Conservation (phyloP, 2,113 vertebrate species). For the Xiphophorus couchianus region DNA sequence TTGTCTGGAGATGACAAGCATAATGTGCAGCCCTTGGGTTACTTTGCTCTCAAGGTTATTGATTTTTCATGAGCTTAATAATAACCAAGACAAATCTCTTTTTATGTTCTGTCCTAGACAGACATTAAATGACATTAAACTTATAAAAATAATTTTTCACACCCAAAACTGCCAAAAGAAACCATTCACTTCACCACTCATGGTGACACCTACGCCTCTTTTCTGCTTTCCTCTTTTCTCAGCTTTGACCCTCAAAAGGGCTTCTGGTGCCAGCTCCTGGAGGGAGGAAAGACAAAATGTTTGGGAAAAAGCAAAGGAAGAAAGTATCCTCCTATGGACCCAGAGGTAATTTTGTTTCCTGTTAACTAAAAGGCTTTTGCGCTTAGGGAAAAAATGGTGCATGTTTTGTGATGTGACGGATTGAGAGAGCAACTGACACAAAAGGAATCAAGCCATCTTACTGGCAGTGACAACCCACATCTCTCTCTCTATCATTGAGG, state of each 20-base stretch:
- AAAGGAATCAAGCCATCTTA: conserved; percentile 23
- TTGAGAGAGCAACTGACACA: conserved; percentile 11
- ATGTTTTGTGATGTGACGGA: conserved; percentile 21
- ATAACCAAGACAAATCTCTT: background rate
- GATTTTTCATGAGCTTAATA: background rate
- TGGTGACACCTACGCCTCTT: background rate
- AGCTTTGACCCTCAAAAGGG: conserved; percentile 98
- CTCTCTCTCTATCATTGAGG: conserved; percentile 15
- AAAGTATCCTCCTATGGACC: conserved; percentile 93
- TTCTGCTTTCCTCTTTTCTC: conserved; percentile 17
- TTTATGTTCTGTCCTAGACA: background rate
- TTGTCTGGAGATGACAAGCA: background rate
- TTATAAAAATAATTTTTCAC: background rate
- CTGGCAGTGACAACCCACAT: conserved; percentile 39
- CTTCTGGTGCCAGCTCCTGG: conserved; percentile 96
- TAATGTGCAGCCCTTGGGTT: background rate
- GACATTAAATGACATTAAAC: background rate
- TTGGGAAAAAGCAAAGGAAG: conserved; percentile 96
- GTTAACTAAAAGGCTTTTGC: conserved; percentile 18
- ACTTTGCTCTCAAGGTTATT: background rate
- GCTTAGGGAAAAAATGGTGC: background rate
- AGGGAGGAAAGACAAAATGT: conserved; percentile 96
- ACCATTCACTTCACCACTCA: background rate
- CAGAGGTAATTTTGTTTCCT: conserved; percentile 80
- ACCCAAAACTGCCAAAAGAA: background rate